Base-by-base conservation (phyloP, 2,113 vertebrate species). In the Epinephelus lanceolatus region DNA sequence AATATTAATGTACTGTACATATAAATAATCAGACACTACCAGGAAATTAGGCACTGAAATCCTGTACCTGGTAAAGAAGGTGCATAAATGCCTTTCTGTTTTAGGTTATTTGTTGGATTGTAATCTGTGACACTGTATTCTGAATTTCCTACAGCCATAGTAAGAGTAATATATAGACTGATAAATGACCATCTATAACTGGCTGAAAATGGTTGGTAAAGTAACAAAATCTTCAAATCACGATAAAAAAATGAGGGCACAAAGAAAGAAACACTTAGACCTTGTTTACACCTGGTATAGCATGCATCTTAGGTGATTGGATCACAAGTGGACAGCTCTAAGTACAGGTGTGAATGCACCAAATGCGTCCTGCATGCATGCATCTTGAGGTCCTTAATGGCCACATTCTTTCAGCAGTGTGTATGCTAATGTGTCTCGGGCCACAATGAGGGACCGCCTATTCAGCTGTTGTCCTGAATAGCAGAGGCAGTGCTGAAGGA, bases 41-140 rank as follows among this genome's bases (percentile, higher is more conserved):
- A 51, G 8, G 23, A 57, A 55, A 8, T 15, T 14, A 10, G 21
- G 27, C 51, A 42, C 30, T 37, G 30, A 55, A 71, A 81, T 56
- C 62, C 52, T 62, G 76, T 81, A 72, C 63, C 78, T 81, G 78
- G 61, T 77, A 23, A 80, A 65, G 66, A 71, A 33, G 65, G 19
- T 59, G 63, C 19, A 62, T n/a, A 85, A 53, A 45, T 45, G 42
- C 12, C 40, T 83, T 87, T 79, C 55, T 70, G 40, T 65, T 61
- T 61, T 2, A 62, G 55, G 65, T 75, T 68, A 8, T 73, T 70
- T 55, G 21, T 51, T 51, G 30, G 61, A 59, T 69, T 78, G 63
- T 19, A 51, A 33, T 66, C 42, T 78, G 10, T 63, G 53, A 53
- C 61, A 71, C 3, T 78, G n/a, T n/a, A 62, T 61, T 78, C 56